Conservation (phyloP, 1,140 invertebrate species). For the Panulirus ornatus region DNA sequence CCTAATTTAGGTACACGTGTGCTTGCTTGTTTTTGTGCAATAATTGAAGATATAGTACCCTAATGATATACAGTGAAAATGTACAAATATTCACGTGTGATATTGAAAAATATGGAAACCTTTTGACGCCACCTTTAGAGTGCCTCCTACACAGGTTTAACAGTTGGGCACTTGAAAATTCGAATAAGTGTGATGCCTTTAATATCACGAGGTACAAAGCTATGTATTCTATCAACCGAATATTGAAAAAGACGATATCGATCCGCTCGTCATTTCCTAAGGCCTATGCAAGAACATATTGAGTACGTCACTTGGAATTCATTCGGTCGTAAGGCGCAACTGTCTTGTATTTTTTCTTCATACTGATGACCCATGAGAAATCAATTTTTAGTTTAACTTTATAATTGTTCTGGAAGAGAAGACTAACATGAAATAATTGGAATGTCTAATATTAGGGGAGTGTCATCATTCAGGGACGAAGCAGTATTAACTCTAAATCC, state of each 20-base stretch:
- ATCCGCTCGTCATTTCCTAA: background rate
- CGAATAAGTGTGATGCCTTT: background rate
- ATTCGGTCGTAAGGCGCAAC: background rate
- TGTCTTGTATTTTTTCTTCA: background rate
- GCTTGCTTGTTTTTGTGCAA: background rate
- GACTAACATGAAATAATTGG: background rate
- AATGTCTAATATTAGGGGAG: conserved; percentile 22
- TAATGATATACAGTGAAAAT: background rate
- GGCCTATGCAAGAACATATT: background rate
- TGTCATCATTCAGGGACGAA: conserved; percentile 4
- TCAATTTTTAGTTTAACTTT: background rate
- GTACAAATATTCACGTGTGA: background rate
- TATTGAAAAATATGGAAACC: background rate
- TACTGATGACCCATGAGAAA: background rate
- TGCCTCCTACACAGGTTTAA: background rate
- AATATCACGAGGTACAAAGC: background rate
- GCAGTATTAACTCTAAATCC: background rate
- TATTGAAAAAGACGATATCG: no score
- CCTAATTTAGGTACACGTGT: background rate
- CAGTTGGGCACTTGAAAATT: background rate
- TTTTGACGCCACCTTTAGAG: background rate
- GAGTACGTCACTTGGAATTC: background rate
- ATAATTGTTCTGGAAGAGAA: background rate
- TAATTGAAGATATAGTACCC: background rate
- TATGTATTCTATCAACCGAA: background rate